Base-by-base conservation (phyloP, 2,113 vertebrate genomes). In the Hylia prasina region DNA sequence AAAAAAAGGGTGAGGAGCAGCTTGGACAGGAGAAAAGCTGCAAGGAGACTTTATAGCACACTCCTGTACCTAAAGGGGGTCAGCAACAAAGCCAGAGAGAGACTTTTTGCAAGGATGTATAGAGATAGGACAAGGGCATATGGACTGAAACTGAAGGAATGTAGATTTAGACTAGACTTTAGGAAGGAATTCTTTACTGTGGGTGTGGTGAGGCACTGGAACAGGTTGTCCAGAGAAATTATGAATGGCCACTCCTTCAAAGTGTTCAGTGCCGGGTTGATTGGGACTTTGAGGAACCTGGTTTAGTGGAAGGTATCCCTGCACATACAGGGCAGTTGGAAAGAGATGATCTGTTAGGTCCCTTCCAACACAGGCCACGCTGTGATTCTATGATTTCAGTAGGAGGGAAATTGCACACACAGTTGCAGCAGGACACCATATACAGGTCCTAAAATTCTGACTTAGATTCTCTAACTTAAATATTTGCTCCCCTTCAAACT, bases 401-500 rank as follows among this genome's bases (percentile, higher is more conserved):
- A 37, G 25, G 15, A 90, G 9, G 10, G 17, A 77, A 81, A 70
- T 40, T 63, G 4, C 33, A 73, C n/a, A 23, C 42, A 81, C 6
- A 10, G 9, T 72, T 85, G 13, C 13, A 69, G 17, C 14, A 68
- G 13, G 14, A 30, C 0, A 0, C 9, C 0, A 1, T n/a, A 17
- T 18, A 40, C 3, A 53, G 27, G 23, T 65, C 11, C 48, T 50
- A 51, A 2, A 50, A 21, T 40, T 90, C 22, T 75, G 28, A 39
- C 20, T 71, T 87, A 25, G 7, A 31, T 65, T 61, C 25, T 65
- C n/a, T 42, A 12, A 31, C 15, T 79, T 79, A 48, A 89, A 39
- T 6, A 44, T 86, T 92, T 88, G 1, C 8, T 86, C 5, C 10
- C 13, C 27, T 72, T 83, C 27, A 45, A 81, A 70, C 2, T 18